Evolutionary conservation across 2,113 vertebrate species (phyloP).

Genomic region (Telmatochromis bifrenatus): DNA sequence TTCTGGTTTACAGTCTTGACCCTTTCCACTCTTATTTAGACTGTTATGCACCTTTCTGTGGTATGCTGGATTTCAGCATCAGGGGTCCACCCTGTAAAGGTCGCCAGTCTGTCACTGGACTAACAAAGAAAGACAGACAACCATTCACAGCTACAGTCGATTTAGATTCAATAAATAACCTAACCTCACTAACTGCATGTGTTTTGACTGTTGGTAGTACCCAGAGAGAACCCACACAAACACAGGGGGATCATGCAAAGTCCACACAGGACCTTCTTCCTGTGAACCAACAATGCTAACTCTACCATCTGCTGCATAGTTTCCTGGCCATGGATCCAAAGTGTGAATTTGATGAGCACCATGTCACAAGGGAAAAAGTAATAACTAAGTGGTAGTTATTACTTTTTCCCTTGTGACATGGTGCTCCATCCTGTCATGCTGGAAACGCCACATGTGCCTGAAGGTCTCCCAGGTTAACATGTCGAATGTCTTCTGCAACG

Average conservation of each 20-base stretch:
- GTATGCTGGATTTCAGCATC: neutral
- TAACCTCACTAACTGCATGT: rapidly evolving
- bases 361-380: too few species aligned
- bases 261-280: neutral
- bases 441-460: neutral
- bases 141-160: neutral
- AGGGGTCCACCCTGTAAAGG: neutral
- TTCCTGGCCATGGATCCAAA: neutral
- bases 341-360: neutral
- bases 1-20: neutral
- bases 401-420: neutral
- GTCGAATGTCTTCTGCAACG: rapidly evolving
- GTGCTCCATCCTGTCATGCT: neutral
- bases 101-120: neutral
- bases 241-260: neutral
- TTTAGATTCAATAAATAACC: neutral
- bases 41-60: neutral
- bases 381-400: neutral
- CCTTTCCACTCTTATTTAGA: neutral
- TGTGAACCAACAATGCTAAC: neutral
- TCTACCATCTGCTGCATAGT: neutral
- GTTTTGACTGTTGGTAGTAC: neutral
- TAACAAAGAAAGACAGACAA: neutral
- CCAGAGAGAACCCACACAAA: neutral
- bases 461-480: neutral